Evolutionary conservation across 2,888 invertebrate genomes (phyloP).

Genomic region (Tineola bisselliella): DNA sequence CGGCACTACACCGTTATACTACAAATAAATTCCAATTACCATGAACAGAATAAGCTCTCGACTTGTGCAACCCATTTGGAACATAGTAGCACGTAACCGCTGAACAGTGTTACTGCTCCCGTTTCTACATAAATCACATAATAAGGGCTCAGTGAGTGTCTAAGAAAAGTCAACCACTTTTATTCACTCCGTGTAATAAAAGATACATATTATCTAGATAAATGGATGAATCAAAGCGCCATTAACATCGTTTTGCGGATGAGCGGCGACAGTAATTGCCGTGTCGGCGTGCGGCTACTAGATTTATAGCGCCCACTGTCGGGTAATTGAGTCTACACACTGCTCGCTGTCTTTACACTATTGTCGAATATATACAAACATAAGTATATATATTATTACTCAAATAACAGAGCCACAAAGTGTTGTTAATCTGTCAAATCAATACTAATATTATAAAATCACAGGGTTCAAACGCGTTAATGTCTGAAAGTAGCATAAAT

Average conservation of each 20-base stretch:
- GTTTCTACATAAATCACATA: background rate
- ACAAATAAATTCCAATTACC: background rate
- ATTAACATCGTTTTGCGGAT: conserved; percentile 65
- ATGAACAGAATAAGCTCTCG: background rate
- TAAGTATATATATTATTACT: too few species aligned
- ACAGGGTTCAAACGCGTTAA: too few species aligned
- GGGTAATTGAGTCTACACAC: conserved; percentile 52
- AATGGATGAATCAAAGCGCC: conserved; percentile 55
- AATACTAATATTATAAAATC: too few species aligned
- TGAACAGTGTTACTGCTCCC: background rate
- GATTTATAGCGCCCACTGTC: conserved; percentile 54
- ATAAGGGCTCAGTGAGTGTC: background rate
- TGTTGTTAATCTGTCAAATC: too few species aligned
- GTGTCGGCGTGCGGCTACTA: conserved; percentile 55
- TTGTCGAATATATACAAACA: background rate
- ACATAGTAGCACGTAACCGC: background rate
- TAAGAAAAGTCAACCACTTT: background rate
- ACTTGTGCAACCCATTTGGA: background rate
- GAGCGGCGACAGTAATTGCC: conserved; percentile 65
- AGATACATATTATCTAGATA: conserved; percentile 42
- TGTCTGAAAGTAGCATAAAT: too few species aligned
- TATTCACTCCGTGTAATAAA: conserved; percentile 26
- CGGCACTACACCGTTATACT: too few species aligned
- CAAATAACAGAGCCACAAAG: too few species aligned
- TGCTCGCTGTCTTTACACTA: conserved; percentile 22